These are phyloP conservation scores for Formicarius rufipectus DNA, from an alignment of 2,113 vertebrate genomes.

Conservation along the genomic window DNA sequence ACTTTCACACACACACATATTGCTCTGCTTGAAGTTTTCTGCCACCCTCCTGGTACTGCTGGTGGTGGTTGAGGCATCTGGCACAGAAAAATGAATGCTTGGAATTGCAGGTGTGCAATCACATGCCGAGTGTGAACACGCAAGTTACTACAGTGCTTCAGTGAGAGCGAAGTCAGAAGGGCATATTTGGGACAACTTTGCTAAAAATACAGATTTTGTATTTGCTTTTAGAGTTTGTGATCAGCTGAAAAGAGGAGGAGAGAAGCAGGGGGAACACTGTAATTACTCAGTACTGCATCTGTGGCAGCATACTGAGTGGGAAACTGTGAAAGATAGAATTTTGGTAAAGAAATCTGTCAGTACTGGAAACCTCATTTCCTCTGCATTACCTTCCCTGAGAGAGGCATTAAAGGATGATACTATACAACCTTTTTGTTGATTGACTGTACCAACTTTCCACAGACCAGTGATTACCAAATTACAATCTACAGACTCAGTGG, in stretches of 20 bases:
- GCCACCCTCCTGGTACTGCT: rapidly evolving
- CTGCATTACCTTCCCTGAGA: rapidly evolving
- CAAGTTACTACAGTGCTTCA: not conserved
- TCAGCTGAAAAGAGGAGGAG: not conserved
- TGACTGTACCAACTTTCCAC: not conserved
- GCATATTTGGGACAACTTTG: not conserved
- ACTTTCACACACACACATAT: rapidly evolving
- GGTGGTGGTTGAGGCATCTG: not conserved
- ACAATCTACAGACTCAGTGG: not conserved
- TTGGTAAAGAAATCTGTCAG: not conserved
- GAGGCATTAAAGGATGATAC: not conserved
- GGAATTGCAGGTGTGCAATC: not conserved
- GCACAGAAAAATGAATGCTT: not conserved
- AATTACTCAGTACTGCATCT: not conserved
- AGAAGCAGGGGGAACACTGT: not conserved
- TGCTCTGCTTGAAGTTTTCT: not conserved
- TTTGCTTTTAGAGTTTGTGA: not conserved
- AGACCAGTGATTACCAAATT: not conserved
- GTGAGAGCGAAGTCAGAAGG: not conserved
- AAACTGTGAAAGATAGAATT: not conserved
- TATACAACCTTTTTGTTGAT: not conserved
- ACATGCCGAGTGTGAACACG: not conserved
- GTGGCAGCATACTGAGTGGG: not conserved
- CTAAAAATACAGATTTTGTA: not conserved
- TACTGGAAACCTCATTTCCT: not conserved